Conservation (phyloP, 1,140 invertebrate genomes). For the Dryas iulia region DNA sequence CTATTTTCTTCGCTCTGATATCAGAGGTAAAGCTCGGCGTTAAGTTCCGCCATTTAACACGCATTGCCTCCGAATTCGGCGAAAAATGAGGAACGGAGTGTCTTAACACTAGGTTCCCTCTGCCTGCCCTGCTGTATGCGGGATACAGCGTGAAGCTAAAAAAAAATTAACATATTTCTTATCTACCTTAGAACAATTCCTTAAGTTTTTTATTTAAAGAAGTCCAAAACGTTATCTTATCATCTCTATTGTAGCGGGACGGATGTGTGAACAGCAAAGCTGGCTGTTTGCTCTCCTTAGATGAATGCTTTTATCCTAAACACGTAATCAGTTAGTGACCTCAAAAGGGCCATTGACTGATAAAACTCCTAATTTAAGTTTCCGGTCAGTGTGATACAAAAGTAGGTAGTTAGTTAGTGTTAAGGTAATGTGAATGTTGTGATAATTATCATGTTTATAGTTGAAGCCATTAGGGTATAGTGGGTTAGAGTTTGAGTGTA, state of each 20-base stretch:
- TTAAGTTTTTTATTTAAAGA: not conserved
- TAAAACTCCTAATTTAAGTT: conserved; percentile 1
- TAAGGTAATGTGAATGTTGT: not conserved
- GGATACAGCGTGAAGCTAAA: too few relatives aligned
- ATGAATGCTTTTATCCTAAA: not conserved
- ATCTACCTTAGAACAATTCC: too few relatives aligned
- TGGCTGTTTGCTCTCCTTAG: not conserved
- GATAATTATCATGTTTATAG: not conserved
- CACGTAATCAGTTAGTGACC: not conserved
- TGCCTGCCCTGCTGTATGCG: too few relatives aligned
- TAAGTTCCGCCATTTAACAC: too few relatives aligned
- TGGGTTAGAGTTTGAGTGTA: not conserved
- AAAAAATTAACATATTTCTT: too few relatives aligned
- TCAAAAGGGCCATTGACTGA: not conserved
- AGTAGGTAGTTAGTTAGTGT: not conserved
- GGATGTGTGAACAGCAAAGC: not conserved
- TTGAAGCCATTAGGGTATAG: too few relatives aligned
- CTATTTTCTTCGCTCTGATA: too few relatives aligned
- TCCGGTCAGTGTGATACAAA: not conserved
- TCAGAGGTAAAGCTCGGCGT: too few relatives aligned
- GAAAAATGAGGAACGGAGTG: too few relatives aligned
- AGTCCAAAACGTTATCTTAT: not conserved
- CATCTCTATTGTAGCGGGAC: not conserved
- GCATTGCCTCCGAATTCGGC: too few relatives aligned
- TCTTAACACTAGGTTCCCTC: too few relatives aligned